Base-by-base conservation (phyloP, 2,113 vertebrate species). In the Catharus fuscescens region DNA sequence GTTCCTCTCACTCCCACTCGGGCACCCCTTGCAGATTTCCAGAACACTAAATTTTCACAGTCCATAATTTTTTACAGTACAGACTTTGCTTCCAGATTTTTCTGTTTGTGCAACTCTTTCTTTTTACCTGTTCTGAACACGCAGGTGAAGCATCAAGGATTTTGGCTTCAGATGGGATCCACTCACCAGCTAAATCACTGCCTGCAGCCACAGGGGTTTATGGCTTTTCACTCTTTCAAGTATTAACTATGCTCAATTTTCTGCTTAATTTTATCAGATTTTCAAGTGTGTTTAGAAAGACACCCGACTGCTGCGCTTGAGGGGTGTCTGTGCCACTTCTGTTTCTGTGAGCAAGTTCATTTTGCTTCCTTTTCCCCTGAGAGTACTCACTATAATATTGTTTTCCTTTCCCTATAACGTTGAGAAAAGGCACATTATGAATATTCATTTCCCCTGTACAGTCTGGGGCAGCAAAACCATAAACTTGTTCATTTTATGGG, bases 251-350 rank as follows among this genome's bases (percentile, higher is more conserved):
- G 61, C 59, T 92, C 80, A 87, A 29, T 71, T 88, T 94, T 93
- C 91, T 95, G 80, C 65, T 60, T 89, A 38, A 85, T 92, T 95
- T 88, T 79, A 91, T 32, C 53, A 87, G 61, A 65, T 85, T 78
- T 91, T 91, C 85, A 80, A 76, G 66, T 21, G 40, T 56, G 45
- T 72, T 95, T 76, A 79, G 61, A 85, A 84, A 36, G 47, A 80
- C 14, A 73, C 25, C 42, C 44, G 2, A 18, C 34, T 80, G 65
- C 88, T 91, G 29, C 3, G 4, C 76, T 34, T 32, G 54, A 64
- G 56, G 77, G 56, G 40, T 70, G 47, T 24, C 47, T 45, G 64
- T 10, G 24, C 70, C 69, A 40, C 62, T 86, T 40, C 53, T 89
- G 65, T 24, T 65, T 12, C 61, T 16, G 8, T 2, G 2, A 80